phyloP scores from a whole-genome alignment of 2,888 invertebrate genomes.

The Amphimallon solstitiale region DNA sequence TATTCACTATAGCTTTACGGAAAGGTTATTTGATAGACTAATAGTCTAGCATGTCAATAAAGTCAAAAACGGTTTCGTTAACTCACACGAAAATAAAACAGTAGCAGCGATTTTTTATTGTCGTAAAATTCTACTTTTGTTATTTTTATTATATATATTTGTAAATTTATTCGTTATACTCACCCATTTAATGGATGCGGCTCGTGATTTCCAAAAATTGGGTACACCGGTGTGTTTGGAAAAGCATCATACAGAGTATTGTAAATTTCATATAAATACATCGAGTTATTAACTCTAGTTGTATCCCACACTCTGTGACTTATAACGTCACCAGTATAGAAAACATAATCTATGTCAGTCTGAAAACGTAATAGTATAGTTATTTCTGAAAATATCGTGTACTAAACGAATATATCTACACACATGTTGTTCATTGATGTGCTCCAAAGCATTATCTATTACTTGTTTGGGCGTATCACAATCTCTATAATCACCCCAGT shows the following conservation, averaged over 20 bases:
- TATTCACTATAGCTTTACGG: too few relatives aligned
- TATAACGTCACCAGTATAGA: conserved; percentile 88
- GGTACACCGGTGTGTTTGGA: conserved; percentile 63
- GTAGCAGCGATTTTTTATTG: background rate
- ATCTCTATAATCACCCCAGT: conserved; percentile 82
- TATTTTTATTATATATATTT: too few relatives aligned
- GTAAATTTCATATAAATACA: conserved; percentile 64
- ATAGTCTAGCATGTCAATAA: too few relatives aligned
- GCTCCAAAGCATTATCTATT: conserved; percentile 67
- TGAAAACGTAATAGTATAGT: conserved; percentile 3
- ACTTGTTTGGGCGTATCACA: conserved; percentile 81
- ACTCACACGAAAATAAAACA: background rate
- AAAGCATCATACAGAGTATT: conserved; percentile 15
- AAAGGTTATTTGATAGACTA: too few relatives aligned
- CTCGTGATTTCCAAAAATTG: conserved; percentile 77
- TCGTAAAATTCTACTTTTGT: background rate
- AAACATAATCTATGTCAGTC: conserved; percentile 67
- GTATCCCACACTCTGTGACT: conserved; percentile 93
- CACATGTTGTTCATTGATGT: conserved; percentile 43
- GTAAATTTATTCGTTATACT: too few relatives aligned
- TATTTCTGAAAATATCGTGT: background rate
- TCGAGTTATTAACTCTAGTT: conserved; percentile 70
- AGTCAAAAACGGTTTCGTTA: too few relatives aligned
- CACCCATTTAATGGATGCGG: conserved; percentile 83
- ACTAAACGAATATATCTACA: background rate